Evolutionary conservation across 2,797 vertebrate genomes (phyloP), one percentile per base, ranked within the genome.

Genomic region (Eulemur albifrons): DNA sequence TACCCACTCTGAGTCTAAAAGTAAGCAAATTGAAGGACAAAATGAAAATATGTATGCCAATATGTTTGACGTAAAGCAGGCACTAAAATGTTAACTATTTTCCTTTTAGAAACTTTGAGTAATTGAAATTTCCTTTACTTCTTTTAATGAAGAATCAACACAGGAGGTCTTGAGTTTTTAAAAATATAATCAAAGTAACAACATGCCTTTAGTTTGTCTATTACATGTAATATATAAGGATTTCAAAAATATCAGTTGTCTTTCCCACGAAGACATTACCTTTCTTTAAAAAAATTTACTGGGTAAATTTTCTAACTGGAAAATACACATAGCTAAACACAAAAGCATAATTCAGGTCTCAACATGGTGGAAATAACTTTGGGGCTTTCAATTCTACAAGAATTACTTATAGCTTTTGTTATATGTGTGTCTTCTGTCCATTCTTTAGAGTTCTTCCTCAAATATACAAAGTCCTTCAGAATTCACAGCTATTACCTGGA

Each of bases 131-230:
- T 80, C n/a, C 35, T 72, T 92, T 95, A 92, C 87, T 75, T 9
- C 61, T 95, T 92, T 92, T 88, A 83, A 70, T 84, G 27, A 94
- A 85, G 69, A 95, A 79, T 88, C 63, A 85, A 96, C 35, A 70
- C 13, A 94, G 73, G 43, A 82, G 84, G 63, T 4, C 72, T 67
- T 87, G 57, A 25, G 20, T 92, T 97, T 90, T 61, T 84, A 70
- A 14, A 94, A 77, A 45, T 83, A 59, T 85, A 92, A 92, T 59
- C 57, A 32, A 93, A 92, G 43, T 89, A 90, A 40, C 75, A 86
- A 86, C 20, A 72, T 43, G 8, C 25, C 35, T 15, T 95, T 93
- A 92, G 50, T 89, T 82, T 92, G 35, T 94, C 45, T 76, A 73
- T 57, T 86, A 57, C 45, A 88, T 35, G n/a, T 27, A 81, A 25